Evolutionary conservation across 2,113 vertebrate genomes (phyloP).

Genomic region (Columbina picui): DNA sequence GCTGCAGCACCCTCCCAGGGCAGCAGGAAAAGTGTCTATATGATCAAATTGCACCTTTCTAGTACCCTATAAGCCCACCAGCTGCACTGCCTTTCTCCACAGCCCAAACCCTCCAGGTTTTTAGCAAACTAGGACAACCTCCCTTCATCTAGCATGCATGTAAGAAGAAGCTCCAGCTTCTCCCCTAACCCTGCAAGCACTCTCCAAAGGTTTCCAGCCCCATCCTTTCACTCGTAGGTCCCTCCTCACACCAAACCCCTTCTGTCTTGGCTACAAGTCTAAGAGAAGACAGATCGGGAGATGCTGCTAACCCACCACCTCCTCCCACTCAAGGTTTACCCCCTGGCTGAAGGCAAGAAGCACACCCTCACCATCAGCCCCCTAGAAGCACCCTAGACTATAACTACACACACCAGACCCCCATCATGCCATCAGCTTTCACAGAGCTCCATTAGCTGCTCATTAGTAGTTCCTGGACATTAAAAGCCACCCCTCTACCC

Average conservation of each 20-base stretch:
- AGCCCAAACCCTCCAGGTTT: neutral
- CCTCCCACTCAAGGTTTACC: accelerated
- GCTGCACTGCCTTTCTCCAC: neutral
- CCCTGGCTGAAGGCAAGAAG: neutral
- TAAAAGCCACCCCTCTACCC: neutral
- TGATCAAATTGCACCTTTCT: neutral
- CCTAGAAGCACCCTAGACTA: neutral
- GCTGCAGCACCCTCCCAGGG: neutral
- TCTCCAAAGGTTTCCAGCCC: neutral
- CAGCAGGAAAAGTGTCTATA: neutral
- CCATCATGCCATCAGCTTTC: neutral
- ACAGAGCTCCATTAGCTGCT: neutral
- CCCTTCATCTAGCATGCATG: accelerated
- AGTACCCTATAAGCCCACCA: neutral
- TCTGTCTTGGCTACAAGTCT: neutral
- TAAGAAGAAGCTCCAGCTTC: neutral
- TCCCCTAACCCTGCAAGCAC: neutral
- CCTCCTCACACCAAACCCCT: neutral
- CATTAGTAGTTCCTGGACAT: neutral
- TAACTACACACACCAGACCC: neutral
- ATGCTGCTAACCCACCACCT: neutral
- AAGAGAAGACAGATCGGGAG: neutral
- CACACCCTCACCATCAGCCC: neutral
- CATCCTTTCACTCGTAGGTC: neutral
- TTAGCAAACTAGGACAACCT: accelerated